These are phyloP conservation scores for Anthopleura sola DNA, from an alignment of 64 coral and sea anemone species.

Conservation along the genomic window DNA sequence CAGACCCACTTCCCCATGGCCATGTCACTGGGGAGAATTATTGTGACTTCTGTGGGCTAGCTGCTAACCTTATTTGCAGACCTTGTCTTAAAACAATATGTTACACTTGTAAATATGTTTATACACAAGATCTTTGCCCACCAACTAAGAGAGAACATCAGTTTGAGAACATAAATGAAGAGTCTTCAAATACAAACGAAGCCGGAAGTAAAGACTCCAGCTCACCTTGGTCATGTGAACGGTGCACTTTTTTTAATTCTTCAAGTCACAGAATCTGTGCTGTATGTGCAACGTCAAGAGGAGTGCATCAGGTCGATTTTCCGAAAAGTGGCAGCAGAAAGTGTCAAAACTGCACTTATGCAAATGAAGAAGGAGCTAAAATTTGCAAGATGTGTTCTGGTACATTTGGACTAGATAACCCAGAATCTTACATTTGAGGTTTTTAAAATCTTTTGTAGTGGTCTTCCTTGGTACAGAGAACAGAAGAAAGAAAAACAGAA, in stretches of 20 bases:
- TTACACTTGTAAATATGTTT: background rate
- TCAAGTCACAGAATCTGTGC: background rate
- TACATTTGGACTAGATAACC: background rate
- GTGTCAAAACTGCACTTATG: background rate
- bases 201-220: background rate
- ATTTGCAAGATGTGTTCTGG: background rate
- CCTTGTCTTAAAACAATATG: background rate
- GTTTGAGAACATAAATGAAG: background rate
- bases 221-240: background rate
- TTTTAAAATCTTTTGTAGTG: background rate
- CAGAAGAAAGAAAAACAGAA: too few species aligned
- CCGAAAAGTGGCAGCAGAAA: background rate
- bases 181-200: background rate
- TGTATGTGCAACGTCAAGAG: background rate
- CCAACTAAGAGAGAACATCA: background rate
- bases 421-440: background rate
- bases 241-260: background rate
- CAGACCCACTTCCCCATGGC: background rate
- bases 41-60: slow-evolving; percentile 7
- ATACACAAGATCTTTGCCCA: slow-evolving; percentile 3
- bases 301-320: background rate
- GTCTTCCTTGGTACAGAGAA: background rate
- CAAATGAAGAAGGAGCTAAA: background rate
- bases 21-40: background rate
- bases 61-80: background rate